These are phyloP conservation scores for Syritta pipiens DNA, from an alignment of 2,888 invertebrate species.

Conservation along the genomic window DNA sequence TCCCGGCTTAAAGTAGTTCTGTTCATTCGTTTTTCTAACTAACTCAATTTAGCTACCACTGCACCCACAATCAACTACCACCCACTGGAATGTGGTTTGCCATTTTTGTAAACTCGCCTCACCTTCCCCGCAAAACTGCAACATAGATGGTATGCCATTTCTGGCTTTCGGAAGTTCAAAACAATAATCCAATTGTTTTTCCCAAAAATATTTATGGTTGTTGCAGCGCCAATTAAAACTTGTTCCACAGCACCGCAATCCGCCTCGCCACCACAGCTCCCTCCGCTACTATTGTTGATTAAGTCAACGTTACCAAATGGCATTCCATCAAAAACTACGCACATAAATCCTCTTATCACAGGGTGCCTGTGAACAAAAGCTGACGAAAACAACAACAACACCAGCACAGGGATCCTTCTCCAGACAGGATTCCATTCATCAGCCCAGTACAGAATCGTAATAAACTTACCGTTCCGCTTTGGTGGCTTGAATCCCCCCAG, in stretches of 20 bases:
- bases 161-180: not conserved
- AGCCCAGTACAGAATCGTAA: constrained; percentile 1
- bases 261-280: too few relatives aligned
- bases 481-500: constrained; percentile 18
- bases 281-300: constrained; percentile 36
- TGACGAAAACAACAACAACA: too few relatives aligned
- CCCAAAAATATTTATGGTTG: constrained; percentile 28
- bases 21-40: too few relatives aligned
- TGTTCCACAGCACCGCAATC: not conserved
- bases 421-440: not conserved
- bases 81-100: too few relatives aligned
- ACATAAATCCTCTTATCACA: constrained; percentile 48
- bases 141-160: too few relatives aligned
- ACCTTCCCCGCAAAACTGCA: not conserved
- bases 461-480: constrained; percentile 27
- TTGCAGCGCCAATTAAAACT: constrained; percentile 51
- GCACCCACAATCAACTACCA: too few relatives aligned
- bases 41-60: too few relatives aligned
- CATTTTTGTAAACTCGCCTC: too few relatives aligned
- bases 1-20: too few relatives aligned
- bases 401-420: too few relatives aligned
- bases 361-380: not conserved
- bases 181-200: not conserved
- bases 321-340: constrained; percentile 36
- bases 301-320: constrained; percentile 22